Percentiles rank a stretch among this genome's conserved stretches.
Conservation (phyloP, 2,888 invertebrate species). For the Stomorhina lunata region DNA sequence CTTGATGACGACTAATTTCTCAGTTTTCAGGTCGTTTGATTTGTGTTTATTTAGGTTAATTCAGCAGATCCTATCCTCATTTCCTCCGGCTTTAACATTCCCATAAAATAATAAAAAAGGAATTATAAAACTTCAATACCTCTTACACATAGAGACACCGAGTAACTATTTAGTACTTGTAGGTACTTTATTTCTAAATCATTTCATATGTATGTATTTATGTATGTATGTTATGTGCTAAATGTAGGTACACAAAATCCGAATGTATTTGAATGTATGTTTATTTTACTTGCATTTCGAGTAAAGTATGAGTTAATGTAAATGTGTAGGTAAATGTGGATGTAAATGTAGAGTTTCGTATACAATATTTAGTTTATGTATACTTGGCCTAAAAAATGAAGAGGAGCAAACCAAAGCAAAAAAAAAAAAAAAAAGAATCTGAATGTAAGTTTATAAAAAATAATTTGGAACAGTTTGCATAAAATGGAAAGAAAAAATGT, state of each 20-base stretch:
- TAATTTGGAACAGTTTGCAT: constrained; percentile 55
- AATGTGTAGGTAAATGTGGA: constrained; percentile 14
- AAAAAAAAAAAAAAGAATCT: background rate
- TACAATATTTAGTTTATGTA: constrained; percentile 54
- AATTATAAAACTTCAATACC: constrained; percentile 4
- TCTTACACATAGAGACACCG: background rate
- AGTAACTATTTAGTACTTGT: no score
- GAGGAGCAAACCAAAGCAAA: constrained; percentile 41
- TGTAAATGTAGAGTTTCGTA: constrained; percentile 25
- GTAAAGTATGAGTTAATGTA: background rate
- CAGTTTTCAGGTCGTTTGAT: constrained; percentile 56
- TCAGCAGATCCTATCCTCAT: background rate
- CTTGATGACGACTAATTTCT: constrained; percentile 57
- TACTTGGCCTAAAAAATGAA: constrained; percentile 56
- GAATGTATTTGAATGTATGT: background rate
- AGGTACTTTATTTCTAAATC: constrained; percentile 6
- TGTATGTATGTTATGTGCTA: background rate
- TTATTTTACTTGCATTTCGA: no score
- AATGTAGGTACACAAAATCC: no score
- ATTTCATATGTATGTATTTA: constrained; percentile 1
- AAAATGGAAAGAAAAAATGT: constrained; percentile 40
- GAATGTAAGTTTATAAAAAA: constrained; percentile 29
- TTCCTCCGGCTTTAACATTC: background rate
- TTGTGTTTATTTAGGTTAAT: constrained; percentile 50
- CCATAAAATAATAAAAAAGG: background rate